Percentiles rank a stretch among this genome's conserved stretches.
Evolutionary conservation across 2,888 invertebrate genomes (phyloP).

Genomic region (Orthonevra nobilis): DNA sequence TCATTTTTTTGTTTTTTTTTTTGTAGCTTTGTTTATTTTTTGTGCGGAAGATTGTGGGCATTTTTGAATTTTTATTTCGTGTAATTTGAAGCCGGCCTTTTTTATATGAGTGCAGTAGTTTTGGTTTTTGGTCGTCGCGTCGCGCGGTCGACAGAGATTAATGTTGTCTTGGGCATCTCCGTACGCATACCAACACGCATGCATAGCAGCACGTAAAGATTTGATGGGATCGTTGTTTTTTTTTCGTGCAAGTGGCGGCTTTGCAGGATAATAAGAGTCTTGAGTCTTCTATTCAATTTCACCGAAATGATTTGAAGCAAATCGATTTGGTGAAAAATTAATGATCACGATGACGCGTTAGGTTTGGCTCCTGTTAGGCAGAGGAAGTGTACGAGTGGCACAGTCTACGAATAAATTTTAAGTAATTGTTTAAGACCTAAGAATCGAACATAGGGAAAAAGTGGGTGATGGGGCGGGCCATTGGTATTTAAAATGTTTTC

Average conservation of each 20-base stretch:
- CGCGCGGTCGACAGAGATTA: slow-evolving; percentile 40
- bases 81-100: slow-evolving; percentile 66
- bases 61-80: slow-evolving; percentile 67
- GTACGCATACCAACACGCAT: slow-evolving; percentile 56
- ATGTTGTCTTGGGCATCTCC: slow-evolving; percentile 27
- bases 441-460: too few relatives aligned
- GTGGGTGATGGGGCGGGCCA: too few relatives aligned
- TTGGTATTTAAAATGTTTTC: too few relatives aligned
- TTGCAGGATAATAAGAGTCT: slow-evolving; percentile 56
- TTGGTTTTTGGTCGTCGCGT: not conserved
- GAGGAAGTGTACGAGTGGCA: too few relatives aligned
- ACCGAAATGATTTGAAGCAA: slow-evolving; percentile 59
- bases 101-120: slow-evolving; percentile 16
- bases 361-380: slow-evolving; percentile 32
- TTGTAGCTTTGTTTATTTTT: slow-evolving; percentile 33
- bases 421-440: too few relatives aligned
- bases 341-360: slow-evolving; percentile 57
- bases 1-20: slow-evolving; percentile 11
- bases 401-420: too few relatives aligned
- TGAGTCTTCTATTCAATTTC: slow-evolving; percentile 68
- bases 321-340: slow-evolving; percentile 60
- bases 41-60: slow-evolving; percentile 29
- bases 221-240: slow-evolving; percentile 36
- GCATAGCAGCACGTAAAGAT: slow-evolving; percentile 64
- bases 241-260: slow-evolving; percentile 20